A percentile compares a stretch with the other conserved stretches of the same genome.
phyloP scores from a whole-genome alignment of 2,113 vertebrate genomes.

The Aplodontia rufa region DNA sequence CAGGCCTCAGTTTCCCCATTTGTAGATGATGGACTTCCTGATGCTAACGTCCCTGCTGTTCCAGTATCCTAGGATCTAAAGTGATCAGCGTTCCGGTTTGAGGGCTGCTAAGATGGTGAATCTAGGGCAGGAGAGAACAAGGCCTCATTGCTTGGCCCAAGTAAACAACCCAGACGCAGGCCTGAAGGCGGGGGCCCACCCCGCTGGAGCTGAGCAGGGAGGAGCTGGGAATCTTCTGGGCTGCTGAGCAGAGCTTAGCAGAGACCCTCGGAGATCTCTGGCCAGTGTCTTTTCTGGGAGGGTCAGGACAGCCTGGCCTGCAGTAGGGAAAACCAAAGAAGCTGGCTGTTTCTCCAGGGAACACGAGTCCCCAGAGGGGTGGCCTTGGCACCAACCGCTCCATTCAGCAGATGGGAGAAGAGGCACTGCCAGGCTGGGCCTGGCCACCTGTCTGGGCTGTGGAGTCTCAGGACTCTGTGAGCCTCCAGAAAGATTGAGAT shows the following conservation, averaged over 20 bases:
- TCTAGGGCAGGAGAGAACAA: conserved; percentile 31
- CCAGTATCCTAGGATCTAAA: neutral
- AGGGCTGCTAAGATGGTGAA: neutral
- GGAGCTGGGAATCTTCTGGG: neutral
- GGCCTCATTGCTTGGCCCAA: neutral
- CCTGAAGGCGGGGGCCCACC: neutral
- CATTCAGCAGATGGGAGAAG: neutral
- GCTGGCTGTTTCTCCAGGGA: neutral
- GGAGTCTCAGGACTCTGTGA: neutral
- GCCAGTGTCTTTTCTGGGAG: neutral
- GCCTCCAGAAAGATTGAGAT: rapidly evolving
- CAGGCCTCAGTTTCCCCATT: neutral
- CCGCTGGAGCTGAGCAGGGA: neutral
- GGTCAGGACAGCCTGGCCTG: neutral
- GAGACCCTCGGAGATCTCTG: neutral
- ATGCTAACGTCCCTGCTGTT: neutral
- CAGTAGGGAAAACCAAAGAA: neutral
- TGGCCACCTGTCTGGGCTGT: neutral
- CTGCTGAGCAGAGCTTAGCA: no score
- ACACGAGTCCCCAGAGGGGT: neutral
- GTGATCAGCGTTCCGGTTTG: neutral
- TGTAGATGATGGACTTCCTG: neutral
- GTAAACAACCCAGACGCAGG: neutral
- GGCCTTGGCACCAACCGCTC: rapidly evolving
- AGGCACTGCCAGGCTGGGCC: neutral